Evolutionary conservation across 1,140 invertebrate species (phyloP).

Genomic region (Drosophila repleta): DNA sequence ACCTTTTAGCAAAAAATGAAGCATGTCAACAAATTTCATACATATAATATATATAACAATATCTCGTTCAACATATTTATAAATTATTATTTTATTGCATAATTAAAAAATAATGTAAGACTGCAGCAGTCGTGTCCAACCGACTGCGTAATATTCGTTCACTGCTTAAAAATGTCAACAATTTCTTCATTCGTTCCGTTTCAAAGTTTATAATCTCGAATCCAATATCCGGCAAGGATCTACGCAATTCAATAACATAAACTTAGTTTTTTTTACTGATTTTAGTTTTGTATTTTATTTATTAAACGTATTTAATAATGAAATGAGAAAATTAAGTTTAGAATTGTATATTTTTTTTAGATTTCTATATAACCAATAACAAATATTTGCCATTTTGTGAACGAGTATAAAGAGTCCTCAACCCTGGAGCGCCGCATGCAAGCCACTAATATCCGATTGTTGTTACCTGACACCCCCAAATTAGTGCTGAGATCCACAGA

Average conservation of each 20-base stretch:
- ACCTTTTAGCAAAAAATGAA: slow-evolving; percentile 45
- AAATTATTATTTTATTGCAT: slow-evolving; percentile 40
- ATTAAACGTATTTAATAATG: no score
- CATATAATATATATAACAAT: background rate
- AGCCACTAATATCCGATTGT: slow-evolving; percentile 4
- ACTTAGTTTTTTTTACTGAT: no score
- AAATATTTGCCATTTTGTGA: background rate
- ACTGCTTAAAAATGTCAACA: background rate
- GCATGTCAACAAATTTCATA: slow-evolving; percentile 46
- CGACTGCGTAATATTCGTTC: background rate
- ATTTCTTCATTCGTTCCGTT: no score
- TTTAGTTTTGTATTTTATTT: no score
- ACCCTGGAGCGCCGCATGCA: slow-evolving; percentile 57
- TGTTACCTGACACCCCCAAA: slow-evolving; percentile 8
- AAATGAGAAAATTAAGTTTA: no score
- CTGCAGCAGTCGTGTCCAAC: background rate
- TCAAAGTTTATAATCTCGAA: no score
- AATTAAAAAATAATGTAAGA: slow-evolving; percentile 19
- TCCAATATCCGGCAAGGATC: no score
- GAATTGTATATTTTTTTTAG: background rate
- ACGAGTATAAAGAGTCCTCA: background rate
- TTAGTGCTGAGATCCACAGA: background rate
- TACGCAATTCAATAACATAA: no score
- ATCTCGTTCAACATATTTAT: background rate
- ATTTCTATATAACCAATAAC: background rate